Conservation (phyloP, 2,797 vertebrate species). For the Megalops cyprinoides region DNA sequence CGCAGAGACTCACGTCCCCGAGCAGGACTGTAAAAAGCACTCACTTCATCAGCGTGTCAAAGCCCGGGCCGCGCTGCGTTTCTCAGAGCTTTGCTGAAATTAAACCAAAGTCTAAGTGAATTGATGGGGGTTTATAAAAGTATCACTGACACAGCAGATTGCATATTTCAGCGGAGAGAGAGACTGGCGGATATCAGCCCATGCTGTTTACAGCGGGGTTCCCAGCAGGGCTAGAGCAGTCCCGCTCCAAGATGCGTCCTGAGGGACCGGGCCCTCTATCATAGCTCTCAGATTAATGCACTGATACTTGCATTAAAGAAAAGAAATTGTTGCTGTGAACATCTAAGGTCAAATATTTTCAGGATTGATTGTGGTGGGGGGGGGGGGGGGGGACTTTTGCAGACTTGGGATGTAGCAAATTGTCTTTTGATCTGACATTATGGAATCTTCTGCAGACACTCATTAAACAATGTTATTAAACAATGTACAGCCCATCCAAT, state of each 20-base stretch:
- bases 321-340: not conserved
- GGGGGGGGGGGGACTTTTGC: not conserved
- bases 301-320: not conserved
- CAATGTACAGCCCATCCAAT: not conserved
- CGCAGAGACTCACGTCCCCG: not conserved
- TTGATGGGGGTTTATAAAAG: conserved; percentile 49
- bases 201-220: conserved; percentile 43
- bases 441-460: not conserved
- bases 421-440: not conserved
- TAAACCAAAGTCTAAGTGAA: conserved; percentile 43
- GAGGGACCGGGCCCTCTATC: not conserved
- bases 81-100: conserved; percentile 44
- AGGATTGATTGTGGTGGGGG: not conserved
- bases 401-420: not conserved
- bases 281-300: not conserved
- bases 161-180: conserved; percentile 49
- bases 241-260: not conserved
- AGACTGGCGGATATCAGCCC: conserved; percentile 37
- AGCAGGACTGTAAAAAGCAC: conserved; percentile 26
- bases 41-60: conserved; percentile 42
- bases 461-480: not conserved
- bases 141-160: conserved; percentile 50
- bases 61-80: conserved; percentile 27
- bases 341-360: not conserved
- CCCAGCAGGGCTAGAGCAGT: conserved; percentile 24